These are phyloP conservation scores for Frankliniella fusca DNA, from an alignment of 2,888 invertebrate species.

Conservation along the genomic window DNA sequence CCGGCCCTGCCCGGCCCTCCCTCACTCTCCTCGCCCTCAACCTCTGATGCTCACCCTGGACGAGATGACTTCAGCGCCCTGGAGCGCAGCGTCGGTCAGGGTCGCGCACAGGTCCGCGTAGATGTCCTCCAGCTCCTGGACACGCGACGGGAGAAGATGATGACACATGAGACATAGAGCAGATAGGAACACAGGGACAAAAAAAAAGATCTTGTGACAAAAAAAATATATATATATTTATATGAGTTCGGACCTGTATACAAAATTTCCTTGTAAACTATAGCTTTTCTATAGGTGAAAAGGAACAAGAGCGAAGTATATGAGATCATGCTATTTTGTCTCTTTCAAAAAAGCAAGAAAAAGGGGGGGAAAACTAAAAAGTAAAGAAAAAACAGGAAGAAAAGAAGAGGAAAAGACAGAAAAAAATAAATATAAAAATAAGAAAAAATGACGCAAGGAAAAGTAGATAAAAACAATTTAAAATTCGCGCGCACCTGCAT, in stretches of 20 bases:
- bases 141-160: not conserved
- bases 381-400: no score
- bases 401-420: no score
- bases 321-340: no score
- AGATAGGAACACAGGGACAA: no score
- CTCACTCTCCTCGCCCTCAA: not conserved
- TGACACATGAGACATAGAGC: no score
- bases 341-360: not conserved
- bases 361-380: no score
- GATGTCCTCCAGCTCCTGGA: constrained; percentile 87
- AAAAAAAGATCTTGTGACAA: constrained; percentile 1
- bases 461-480: no score
- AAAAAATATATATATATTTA: not conserved
- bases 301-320: no score
- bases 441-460: no score
- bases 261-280: no score
- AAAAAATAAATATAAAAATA: no score
- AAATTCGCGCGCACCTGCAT: constrained; percentile 59
- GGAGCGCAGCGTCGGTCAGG: constrained; percentile 80
- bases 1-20: not conserved
- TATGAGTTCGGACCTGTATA: no score
- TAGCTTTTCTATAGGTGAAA: not conserved
- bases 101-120: constrained; percentile 84
- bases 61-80: constrained; percentile 79
- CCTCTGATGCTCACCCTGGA: constrained; percentile 62